These are phyloP conservation scores for Caerostris extrusa DNA, from an alignment of 1,140 invertebrate genomes.

Conservation along the genomic window DNA sequence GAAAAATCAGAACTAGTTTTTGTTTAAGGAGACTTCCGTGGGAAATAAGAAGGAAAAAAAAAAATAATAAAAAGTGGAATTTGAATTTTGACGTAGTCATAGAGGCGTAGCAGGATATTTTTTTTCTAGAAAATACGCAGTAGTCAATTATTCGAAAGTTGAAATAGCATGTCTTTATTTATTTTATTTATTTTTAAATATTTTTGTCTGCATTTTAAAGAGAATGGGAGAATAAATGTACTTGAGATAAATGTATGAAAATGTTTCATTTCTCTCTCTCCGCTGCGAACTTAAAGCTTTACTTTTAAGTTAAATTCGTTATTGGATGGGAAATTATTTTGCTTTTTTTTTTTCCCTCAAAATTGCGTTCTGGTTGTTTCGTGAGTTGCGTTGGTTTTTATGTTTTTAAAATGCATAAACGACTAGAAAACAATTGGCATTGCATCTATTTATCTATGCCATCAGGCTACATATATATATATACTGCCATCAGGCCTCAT, in stretches of 20 bases:
- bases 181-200: neutral
- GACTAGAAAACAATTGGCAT: too few relatives aligned
- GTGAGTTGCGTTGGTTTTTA: too few relatives aligned
- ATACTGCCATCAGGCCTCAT: too few relatives aligned
- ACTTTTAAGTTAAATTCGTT: neutral
- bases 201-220: neutral
- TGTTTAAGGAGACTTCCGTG: neutral
- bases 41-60: neutral
- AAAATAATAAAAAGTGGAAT: neutral
- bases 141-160: conserved; percentile 25
- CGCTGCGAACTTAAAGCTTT: neutral
- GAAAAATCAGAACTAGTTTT: conserved; percentile 7
- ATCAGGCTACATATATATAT: too few relatives aligned
- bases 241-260: neutral
- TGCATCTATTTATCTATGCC: too few relatives aligned
- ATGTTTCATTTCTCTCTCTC: neutral
- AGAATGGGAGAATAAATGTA: neutral
- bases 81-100: conserved; percentile 5
- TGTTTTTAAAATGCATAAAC: too few relatives aligned
- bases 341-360: too few relatives aligned
- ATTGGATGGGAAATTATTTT: neutral
- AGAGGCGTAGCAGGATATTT: neutral
- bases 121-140: neutral
- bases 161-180: conserved; percentile 7
- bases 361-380: too few relatives aligned